These are phyloP conservation scores for Cerastis leucographa DNA, from an alignment of 2,888 invertebrate species.

Conservation along the genomic window DNA sequence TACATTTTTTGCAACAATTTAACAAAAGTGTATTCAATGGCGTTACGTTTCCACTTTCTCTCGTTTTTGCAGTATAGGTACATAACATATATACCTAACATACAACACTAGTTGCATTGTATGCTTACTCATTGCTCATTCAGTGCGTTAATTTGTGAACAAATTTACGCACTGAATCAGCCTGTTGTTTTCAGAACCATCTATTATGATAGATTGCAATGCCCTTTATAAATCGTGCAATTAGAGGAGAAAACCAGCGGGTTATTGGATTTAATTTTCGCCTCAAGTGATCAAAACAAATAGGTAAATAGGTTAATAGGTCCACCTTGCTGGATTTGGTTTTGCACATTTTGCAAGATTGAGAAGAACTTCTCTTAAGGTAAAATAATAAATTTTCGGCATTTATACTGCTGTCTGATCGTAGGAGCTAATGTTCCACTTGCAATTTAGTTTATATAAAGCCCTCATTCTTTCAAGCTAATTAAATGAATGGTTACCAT, in stretches of 20 bases:
- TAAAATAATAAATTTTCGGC: not conserved
- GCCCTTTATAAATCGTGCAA: constrained; percentile 22
- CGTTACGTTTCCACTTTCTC: constrained; percentile 38
- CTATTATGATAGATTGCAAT: constrained; percentile 33
- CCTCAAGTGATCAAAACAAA: constrained; percentile 2
- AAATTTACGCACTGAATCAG: constrained; percentile 45
- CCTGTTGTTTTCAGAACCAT: constrained; percentile 62
- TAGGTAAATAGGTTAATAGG: not conserved
- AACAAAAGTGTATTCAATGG: constrained; percentile 7
- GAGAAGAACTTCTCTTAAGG: not conserved
- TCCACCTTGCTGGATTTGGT: not conserved
- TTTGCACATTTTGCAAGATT: not conserved
- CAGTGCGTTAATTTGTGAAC: too few species aligned
- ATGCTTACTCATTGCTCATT: constrained; percentile 32
- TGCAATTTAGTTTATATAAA: not conserved
- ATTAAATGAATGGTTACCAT: not conserved
- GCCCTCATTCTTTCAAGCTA: not conserved
- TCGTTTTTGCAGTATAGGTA: constrained; percentile 24
- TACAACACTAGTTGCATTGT: constrained; percentile 54
- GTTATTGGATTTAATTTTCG: constrained; percentile 15
- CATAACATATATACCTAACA: constrained; percentile 31
- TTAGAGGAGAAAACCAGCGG: constrained; percentile 12
- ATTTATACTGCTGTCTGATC: not conserved
- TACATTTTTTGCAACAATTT: constrained; percentile 6
- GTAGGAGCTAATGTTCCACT: not conserved